Conservation (phyloP, 1,140 invertebrate species). For the Penaeus japonicus region DNA sequence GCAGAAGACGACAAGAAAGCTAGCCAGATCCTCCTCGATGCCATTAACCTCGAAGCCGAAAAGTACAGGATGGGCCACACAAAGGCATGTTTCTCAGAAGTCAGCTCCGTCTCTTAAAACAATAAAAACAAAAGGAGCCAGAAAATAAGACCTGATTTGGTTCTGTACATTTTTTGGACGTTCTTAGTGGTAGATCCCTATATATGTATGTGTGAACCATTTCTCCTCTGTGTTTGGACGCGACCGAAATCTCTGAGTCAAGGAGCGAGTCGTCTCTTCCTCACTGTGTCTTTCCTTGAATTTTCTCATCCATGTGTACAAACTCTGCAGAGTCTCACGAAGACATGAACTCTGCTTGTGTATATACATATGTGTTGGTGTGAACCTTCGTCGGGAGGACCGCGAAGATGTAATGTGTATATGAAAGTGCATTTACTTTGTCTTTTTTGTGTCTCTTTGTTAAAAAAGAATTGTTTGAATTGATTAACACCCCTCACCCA, state of each 20-base stretch:
- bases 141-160: neutral
- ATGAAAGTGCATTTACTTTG: neutral
- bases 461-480: neutral
- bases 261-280: neutral
- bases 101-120: neutral
- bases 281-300: neutral
- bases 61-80: slow-evolving; percentile 64
- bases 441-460: neutral
- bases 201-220: neutral
- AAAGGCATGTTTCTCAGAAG: slow-evolving; percentile 56
- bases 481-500: no score
- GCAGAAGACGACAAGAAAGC: slow-evolving; percentile 70
- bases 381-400: slow-evolving; percentile 16
- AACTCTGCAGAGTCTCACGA: neutral
- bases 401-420: neutral
- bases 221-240: neutral
- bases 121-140: neutral
- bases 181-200: neutral
- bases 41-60: slow-evolving; percentile 69
- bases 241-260: no score
- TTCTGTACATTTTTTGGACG: neutral
- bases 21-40: slow-evolving; percentile 69
- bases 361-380: no score
- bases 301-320: neutral
- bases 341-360: neutral